Percentiles rank a stretch among this genome's conserved stretches.
phyloP scores from a whole-genome alignment of 2,113 vertebrate genomes.

The Callocephalon fimbriatum region DNA sequence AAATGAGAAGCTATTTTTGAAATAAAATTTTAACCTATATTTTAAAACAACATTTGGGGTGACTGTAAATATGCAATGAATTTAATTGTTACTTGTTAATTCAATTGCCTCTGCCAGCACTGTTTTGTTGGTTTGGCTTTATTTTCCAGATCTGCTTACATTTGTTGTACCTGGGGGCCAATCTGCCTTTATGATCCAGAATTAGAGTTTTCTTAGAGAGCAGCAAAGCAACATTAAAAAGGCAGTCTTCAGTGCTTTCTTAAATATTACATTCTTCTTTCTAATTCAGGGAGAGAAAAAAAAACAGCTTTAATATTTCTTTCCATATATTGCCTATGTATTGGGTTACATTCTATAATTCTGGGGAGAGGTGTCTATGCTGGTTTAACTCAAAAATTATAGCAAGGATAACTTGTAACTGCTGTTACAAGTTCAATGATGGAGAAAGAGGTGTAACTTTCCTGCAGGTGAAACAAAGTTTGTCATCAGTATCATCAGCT shows the following conservation, averaged over 20 bases:
- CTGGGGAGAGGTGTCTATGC: rapidly evolving
- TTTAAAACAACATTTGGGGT: neutral
- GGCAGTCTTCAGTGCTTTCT: neutral
- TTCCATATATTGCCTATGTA: neutral
- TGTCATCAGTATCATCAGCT: neutral
- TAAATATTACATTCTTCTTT: neutral
- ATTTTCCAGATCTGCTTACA: neutral
- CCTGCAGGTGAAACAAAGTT: neutral
- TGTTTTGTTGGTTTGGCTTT: neutral
- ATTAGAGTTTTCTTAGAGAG: neutral
- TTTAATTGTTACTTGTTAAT: neutral
- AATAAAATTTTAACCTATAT: neutral
- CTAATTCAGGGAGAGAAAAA: neutral
- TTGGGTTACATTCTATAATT: neutral
- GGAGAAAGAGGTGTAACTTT: neutral
- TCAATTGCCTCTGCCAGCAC: neutral
- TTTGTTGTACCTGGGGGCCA: neutral
- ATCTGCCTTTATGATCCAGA: neutral
- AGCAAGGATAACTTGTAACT: neutral
- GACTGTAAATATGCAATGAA: neutral
- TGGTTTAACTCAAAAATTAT: neutral
- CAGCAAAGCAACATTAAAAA: neutral
- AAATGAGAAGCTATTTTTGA: neutral
- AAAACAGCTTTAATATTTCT: neutral
- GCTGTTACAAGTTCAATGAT: neutral